phyloP scores from a whole-genome alignment of 1,140 invertebrate genomes.

The Teleopsis dalmanni region DNA sequence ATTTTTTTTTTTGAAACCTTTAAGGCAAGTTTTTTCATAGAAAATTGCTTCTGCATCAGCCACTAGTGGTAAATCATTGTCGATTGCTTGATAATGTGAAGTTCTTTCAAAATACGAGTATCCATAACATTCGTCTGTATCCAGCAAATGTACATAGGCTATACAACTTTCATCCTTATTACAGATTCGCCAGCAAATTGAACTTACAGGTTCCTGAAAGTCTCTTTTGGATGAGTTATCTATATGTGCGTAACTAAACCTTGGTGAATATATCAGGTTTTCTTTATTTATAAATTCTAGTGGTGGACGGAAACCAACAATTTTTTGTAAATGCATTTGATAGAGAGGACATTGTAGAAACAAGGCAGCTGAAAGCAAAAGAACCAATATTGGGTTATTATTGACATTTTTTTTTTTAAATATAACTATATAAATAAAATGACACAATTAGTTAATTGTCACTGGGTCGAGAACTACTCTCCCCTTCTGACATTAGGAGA shows the following conservation, averaged over 20 bases:
- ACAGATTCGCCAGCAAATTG: slow-evolving; percentile 47
- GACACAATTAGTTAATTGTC: too few species aligned
- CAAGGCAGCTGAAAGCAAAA: slow-evolving; percentile 25
- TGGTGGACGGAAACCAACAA: slow-evolving; percentile 39
- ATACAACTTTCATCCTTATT: slow-evolving; percentile 42
- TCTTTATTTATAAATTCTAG: slow-evolving; percentile 25
- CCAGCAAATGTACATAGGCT: slow-evolving; percentile 45
- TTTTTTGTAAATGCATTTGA: slow-evolving; percentile 41
- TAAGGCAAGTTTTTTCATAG: slow-evolving; percentile 47
- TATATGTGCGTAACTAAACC: slow-evolving; percentile 8
- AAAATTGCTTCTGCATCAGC: slow-evolving; percentile 46
- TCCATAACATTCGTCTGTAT: slow-evolving; percentile 44
- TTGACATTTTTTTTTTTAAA: too few species aligned
- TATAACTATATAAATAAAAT: too few species aligned
- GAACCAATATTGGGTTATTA: too few species aligned
- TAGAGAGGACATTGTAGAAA: slow-evolving; percentile 39
- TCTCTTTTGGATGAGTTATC: slow-evolving; percentile 34
- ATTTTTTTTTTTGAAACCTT: too few species aligned
- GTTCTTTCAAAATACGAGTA: slow-evolving; percentile 36
- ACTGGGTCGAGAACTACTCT: too few species aligned
- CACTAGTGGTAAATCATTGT: slow-evolving; percentile 35
- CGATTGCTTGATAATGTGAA: slow-evolving; percentile 25
- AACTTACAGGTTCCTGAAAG: slow-evolving; percentile 23
- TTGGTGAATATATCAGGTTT: slow-evolving; percentile 30
- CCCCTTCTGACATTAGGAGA: too few species aligned